A percentile compares a stretch with the other conserved stretches of the same genome.
Conservation (phyloP, 2,888 invertebrate species). For the Tanaodytes sp. region DNA sequence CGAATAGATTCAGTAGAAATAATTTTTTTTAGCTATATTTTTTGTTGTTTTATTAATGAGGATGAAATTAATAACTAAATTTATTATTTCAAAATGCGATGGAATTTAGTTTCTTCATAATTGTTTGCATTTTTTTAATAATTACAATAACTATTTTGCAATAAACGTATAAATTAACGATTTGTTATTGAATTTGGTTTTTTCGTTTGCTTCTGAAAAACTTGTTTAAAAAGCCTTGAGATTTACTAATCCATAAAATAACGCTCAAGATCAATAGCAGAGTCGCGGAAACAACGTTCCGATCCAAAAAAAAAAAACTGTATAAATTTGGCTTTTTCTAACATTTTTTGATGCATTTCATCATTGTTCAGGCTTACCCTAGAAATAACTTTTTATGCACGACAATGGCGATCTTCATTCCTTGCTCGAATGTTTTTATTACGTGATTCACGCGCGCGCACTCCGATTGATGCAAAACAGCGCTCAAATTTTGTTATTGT, state of each 20-base stretch:
- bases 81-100: too few species aligned
- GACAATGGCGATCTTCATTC: constrained; percentile 11
- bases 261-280: constrained; percentile 25
- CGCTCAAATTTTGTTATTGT: constrained; percentile 9
- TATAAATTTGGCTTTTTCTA: constrained; percentile 12
- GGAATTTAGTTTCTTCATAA: too few species aligned
- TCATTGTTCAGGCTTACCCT: constrained; percentile 9
- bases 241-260: constrained; percentile 8
- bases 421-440: constrained; percentile 23
- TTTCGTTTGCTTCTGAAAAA: too few species aligned
- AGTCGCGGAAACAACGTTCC: background rate
- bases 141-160: too few species aligned
- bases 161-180: too few species aligned
- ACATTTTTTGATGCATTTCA: constrained; percentile 2
- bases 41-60: too few species aligned
- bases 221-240: too few species aligned
- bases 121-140: too few species aligned
- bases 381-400: constrained; percentile 18
- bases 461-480: constrained; percentile 21
- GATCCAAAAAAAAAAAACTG: constrained; percentile 6
- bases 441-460: constrained; percentile 13
- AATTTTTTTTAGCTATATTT: too few species aligned
- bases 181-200: too few species aligned
- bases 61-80: too few species aligned
- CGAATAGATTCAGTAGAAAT: too few species aligned